A percentile compares a stretch with the other conserved stretches of the same genome.
phyloP scores from a whole-genome alignment of 2,113 vertebrate genomes.

The Rhinoptilus africanus region DNA sequence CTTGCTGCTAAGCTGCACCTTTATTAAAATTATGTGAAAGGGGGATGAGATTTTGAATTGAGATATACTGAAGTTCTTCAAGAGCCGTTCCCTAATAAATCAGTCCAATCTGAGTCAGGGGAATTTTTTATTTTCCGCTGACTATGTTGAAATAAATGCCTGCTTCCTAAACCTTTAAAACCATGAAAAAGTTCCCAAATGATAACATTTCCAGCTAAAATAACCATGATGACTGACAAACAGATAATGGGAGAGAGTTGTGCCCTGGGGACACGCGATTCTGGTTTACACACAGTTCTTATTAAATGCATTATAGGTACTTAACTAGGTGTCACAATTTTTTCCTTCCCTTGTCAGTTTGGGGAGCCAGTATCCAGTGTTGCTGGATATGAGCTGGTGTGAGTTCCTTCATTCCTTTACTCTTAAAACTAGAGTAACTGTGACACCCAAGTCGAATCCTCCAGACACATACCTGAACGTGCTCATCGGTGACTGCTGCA shows the following conservation, averaged over 20 bases:
- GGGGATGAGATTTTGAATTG: neutral
- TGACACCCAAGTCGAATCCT: neutral
- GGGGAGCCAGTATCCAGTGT: neutral
- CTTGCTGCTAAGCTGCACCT: neutral
- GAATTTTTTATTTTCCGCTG: neutral
- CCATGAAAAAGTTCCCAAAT: neutral
- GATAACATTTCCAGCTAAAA: neutral
- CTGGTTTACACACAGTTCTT: neutral
- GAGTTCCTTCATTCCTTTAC: neutral
- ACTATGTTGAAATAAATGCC: neutral
- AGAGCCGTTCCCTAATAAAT: neutral
- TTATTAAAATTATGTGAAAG: neutral
- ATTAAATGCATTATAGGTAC: neutral
- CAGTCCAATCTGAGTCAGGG: neutral
- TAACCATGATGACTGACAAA: neutral
- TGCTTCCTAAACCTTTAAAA: neutral
- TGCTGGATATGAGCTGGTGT: neutral
- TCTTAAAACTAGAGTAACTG: neutral
- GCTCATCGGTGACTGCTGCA: neutral
- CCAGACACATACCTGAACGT: neutral
- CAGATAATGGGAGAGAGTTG: neutral
- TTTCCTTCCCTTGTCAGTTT: neutral
- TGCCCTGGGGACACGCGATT: neutral
- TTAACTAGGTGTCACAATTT: neutral
- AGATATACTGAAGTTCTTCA: neutral